Conservation (phyloP, 2,113 vertebrate genomes). For the Macquaria ambigua region DNA sequence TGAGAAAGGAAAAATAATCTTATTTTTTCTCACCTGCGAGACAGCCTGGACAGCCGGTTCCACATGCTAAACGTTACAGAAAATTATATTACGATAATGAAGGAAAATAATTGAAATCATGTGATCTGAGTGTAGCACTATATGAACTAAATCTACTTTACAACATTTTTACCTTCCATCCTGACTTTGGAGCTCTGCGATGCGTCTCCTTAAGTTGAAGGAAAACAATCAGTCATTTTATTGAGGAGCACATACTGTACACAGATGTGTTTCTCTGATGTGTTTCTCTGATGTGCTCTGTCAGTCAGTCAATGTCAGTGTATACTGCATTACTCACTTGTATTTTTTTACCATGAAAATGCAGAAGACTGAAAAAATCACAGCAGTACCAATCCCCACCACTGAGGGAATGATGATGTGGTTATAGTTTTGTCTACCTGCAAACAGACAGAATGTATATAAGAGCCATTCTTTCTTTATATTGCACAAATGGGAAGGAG, state of each 20-base stretch:
- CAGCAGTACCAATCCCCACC: slow-evolving; percentile 38
- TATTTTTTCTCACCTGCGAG: slow-evolving; percentile 69
- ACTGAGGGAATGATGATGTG: slow-evolving; percentile 76
- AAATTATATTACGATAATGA: neutral
- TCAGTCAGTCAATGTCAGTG: neutral
- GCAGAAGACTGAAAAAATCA: slow-evolving; percentile 67
- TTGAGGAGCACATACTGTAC: no score
- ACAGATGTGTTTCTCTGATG: neutral
- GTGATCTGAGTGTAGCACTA: neutral
- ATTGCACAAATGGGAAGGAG: neutral
- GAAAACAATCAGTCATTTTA: neutral
- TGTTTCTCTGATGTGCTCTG: neutral
- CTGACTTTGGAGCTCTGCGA: slow-evolving; percentile 69
- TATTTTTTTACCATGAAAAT: slow-evolving; percentile 77
- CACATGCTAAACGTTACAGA: slow-evolving; percentile 65
- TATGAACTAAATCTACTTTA: neutral
- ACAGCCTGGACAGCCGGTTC: slow-evolving; percentile 76
- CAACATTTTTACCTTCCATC: slow-evolving; percentile 65
- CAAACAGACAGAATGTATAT: neutral
- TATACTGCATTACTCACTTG: slow-evolving; percentile 66
- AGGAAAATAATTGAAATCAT: neutral
- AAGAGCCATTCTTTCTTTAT: neutral
- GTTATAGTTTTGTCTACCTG: slow-evolving; percentile 61
- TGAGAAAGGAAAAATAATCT: neutral
- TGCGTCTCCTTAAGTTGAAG: slow-evolving; percentile 60